A percentile compares a stretch with the other conserved stretches of the same genome.
Evolutionary conservation across 2,888 invertebrate genomes (phyloP).

Genomic region (Folsomia candida): DNA sequence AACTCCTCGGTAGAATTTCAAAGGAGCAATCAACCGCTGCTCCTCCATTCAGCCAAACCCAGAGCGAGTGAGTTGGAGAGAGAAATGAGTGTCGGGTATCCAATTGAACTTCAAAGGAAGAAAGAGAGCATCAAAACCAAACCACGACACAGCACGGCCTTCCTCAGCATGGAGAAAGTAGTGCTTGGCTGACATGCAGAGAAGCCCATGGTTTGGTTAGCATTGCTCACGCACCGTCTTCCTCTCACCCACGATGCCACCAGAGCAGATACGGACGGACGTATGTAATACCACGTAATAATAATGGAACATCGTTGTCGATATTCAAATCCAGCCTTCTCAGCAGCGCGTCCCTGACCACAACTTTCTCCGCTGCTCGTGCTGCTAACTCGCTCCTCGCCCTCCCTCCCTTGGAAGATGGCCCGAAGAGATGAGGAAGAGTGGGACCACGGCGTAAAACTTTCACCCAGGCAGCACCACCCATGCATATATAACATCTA

Average conservation of each 20-base stretch:
- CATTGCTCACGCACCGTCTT: no score
- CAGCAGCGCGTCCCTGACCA: background rate
- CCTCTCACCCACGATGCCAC: no score
- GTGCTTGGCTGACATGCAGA: background rate
- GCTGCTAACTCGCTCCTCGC: no score
- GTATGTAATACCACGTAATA: background rate
- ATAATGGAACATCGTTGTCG: background rate
- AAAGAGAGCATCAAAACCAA: no score
- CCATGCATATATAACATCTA: no score
- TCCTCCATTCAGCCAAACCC: background rate
- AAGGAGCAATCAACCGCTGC: background rate
- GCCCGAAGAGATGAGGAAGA: background rate
- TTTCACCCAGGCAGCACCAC: no score
- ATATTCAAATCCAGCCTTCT: background rate
- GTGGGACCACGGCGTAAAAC: background rate
- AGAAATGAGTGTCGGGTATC: background rate
- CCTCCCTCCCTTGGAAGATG: background rate
- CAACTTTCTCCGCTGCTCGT: no score
- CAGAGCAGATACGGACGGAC: no score
- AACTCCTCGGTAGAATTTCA: background rate
- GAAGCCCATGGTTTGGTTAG: background rate
- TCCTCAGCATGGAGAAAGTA: background rate
- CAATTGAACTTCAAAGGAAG: background rate
- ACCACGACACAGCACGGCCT: no score
- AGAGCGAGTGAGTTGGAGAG: no score